Conservation (phyloP, 2,113 vertebrate species). For the Aptenodytes patagonicus region DNA sequence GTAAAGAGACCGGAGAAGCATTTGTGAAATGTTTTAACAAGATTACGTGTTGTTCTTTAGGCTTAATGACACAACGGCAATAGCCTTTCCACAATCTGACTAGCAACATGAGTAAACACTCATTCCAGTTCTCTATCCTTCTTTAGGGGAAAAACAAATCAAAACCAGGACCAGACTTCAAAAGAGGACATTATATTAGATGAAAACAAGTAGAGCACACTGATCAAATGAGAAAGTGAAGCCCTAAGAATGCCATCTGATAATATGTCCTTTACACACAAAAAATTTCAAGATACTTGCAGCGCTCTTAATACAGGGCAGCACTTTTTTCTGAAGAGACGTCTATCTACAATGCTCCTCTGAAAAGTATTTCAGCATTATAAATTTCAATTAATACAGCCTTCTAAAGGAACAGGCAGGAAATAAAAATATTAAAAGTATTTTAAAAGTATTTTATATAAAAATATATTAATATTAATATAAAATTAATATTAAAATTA, state of each 20-base stretch:
- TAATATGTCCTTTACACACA: not conserved
- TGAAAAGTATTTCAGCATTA: not conserved
- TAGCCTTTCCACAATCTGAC: not conserved
- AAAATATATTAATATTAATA: no score
- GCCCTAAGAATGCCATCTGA: not conserved
- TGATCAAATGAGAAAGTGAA: not conserved
- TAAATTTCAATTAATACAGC: not conserved
- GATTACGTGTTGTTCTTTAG: not conserved
- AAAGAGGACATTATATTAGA: not conserved
- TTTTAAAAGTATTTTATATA: no score
- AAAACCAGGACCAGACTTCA: not conserved
- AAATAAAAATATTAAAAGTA: slow-evolving; percentile 13
- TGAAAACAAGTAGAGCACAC: not conserved
- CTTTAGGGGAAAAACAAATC: not conserved
- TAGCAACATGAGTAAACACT: not conserved
- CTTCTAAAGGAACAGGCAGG: not conserved
- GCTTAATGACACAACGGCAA: not conserved
- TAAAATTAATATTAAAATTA: no score
- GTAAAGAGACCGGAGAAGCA: not conserved
- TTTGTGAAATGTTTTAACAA: not conserved
- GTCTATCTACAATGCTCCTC: not conserved
- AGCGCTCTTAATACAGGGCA: not conserved
- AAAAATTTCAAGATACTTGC: not conserved
- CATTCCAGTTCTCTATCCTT: not conserved
- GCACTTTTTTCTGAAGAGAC: not conserved